phyloP scores from a whole-genome alignment of 2,113 vertebrate genomes.

The Sylvilagus bachmani region DNA sequence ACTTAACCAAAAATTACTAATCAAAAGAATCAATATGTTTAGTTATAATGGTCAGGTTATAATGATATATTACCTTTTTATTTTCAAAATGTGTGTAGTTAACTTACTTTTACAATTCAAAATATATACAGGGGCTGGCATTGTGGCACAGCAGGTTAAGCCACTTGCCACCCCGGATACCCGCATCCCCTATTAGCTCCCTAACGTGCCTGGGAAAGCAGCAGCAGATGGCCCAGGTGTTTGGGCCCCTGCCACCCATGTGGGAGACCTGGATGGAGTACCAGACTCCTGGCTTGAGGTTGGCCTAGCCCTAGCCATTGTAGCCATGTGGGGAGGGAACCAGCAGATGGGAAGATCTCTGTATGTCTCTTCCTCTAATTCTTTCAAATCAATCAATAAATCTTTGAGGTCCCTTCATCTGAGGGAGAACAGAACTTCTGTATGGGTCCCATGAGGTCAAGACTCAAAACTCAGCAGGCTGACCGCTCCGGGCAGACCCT shows the following conservation, averaged over 20 bases:
- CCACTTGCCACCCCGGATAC: too few relatives aligned
- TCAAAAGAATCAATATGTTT: neutral
- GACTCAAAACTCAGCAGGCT: neutral
- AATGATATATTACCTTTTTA: neutral
- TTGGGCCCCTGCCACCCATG: too few relatives aligned
- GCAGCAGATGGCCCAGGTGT: too few relatives aligned
- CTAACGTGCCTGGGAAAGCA: too few relatives aligned
- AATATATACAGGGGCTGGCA: neutral
- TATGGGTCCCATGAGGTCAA: neutral
- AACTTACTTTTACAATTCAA: neutral
- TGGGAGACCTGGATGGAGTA: too few relatives aligned
- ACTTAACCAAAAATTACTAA: neutral
- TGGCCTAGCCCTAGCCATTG: too few relatives aligned
- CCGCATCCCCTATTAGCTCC: too few relatives aligned
- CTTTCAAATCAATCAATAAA: neutral
- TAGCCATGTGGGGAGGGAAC: too few relatives aligned
- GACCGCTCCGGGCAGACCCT: neutral
- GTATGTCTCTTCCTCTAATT: neutral
- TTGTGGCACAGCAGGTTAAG: too few relatives aligned
- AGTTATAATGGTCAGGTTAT: neutral
- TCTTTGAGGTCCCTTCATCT: neutral
- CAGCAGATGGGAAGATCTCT: too few relatives aligned
- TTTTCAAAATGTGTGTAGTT: conserved; percentile 21
- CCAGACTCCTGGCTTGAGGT: too few relatives aligned
- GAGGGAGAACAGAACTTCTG: neutral